Conservation (phyloP, 2,113 vertebrate genomes). For the Hippocampus comes region DNA sequence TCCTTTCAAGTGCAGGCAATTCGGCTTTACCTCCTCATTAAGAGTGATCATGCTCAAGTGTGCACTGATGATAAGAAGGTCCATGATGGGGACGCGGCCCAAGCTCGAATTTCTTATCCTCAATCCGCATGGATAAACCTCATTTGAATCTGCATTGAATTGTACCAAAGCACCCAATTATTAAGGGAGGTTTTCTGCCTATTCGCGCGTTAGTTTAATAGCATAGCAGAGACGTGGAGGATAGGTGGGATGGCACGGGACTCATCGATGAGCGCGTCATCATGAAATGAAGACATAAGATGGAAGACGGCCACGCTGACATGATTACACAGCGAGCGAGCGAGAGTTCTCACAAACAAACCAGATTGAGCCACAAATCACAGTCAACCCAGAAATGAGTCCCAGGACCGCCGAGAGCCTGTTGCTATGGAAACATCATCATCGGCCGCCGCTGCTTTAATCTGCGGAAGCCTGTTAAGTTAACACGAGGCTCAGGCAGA, state of each 20-base stretch:
- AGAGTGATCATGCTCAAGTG: conserved; percentile 50
- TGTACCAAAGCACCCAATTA: conserved; percentile 56
- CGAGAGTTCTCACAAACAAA: conserved; percentile 47
- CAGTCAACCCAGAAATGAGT: conserved; percentile 69
- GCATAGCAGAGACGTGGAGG: background rate
- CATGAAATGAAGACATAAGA: background rate
- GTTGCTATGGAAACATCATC: conserved; percentile 80
- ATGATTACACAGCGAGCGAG: conserved; percentile 33
- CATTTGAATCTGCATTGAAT: conserved; percentile 60
- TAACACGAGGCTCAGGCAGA: conserved; percentile 67
- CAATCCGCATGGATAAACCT: conserved; percentile 59
- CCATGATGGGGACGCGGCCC: conserved; percentile 48
- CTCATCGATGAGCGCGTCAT: background rate
- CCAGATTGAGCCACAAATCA: conserved; percentile 71
- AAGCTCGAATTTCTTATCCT: conserved; percentile 40
- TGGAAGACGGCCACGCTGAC: conserved; percentile 14
- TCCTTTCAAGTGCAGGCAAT: background rate
- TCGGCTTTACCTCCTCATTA: conserved; percentile 11
- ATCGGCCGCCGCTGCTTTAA: conserved; percentile 69
- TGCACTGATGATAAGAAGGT: conserved; percentile 54
- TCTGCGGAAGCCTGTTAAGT: conserved; percentile 72
- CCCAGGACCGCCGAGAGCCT: conserved; percentile 62
- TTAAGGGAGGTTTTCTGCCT: conserved; percentile 46
- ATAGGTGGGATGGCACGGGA: background rate
- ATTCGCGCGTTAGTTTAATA: conserved; percentile 39